Evolutionary conservation across 2,797 vertebrate genomes (phyloP).

Genomic region (Chaetodon trifasciatus): DNA sequence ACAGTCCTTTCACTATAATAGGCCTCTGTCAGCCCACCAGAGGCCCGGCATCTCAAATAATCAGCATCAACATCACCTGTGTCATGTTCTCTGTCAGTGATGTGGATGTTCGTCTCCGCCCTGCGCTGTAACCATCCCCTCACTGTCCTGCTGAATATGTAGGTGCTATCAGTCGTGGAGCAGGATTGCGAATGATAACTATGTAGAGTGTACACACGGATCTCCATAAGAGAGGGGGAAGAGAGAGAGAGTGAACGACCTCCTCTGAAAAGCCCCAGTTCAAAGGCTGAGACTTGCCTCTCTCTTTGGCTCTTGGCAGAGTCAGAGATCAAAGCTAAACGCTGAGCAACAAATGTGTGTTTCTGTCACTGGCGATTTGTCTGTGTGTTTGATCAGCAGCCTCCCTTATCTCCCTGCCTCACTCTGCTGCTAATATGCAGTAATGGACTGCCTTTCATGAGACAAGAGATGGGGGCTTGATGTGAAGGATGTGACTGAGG

Average conservation of each 20-base stretch:
- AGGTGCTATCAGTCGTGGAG: conserved; percentile 17
- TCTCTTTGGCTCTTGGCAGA: conserved; percentile 73
- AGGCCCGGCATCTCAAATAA: conserved; percentile 45
- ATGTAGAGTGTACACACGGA: conserved; percentile 40
- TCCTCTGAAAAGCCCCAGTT: conserved; percentile 72
- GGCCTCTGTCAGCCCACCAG: conserved; percentile 45
- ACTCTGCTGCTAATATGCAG: conserved; percentile 80
- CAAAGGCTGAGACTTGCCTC: conserved; percentile 80
- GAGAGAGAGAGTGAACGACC: conserved; percentile 49
- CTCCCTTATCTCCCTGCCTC: conserved; percentile 78
- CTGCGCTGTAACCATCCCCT: conserved; percentile 33
- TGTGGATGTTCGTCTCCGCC: conserved; percentile 56
- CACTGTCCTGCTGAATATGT: conserved; percentile 56
- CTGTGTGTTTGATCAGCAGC: conserved; percentile 84
- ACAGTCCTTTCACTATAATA: conserved; percentile 38
- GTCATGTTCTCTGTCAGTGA: conserved; percentile 64
- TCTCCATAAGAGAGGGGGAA: conserved; percentile 27
- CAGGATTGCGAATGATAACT: conserved; percentile 56
- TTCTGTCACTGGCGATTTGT: conserved; percentile 85
- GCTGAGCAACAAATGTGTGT: conserved; percentile 83
- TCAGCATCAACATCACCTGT: conserved; percentile 62
- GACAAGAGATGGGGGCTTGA: conserved; percentile 71
- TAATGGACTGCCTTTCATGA: conserved; percentile 83
- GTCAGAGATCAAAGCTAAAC: conserved; percentile 85
- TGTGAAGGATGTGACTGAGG: conserved; percentile 77